A percentile compares a stretch with the other conserved stretches of the same genome.
Evolutionary conservation across 2,888 invertebrate species (phyloP).

Genomic region (Proisotoma minuta): DNA sequence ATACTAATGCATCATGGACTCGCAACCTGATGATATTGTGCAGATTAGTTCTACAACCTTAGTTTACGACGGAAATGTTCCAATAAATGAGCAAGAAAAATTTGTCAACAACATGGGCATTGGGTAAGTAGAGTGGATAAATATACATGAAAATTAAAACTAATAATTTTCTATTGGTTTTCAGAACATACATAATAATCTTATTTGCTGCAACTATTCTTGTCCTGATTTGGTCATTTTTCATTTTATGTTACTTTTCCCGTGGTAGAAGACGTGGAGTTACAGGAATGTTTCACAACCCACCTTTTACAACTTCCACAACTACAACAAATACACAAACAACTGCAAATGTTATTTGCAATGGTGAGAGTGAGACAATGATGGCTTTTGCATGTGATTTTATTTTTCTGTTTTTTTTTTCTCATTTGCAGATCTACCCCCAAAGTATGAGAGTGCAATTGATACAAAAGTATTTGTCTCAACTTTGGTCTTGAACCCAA

Average conservation of each 20-base stretch:
- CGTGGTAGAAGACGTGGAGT: background rate
- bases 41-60: too few species aligned
- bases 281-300: background rate
- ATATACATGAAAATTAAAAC: too few species aligned
- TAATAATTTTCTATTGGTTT: too few species aligned
- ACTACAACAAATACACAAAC: too few species aligned
- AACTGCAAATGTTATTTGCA: background rate
- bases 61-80: too few species aligned
- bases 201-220: background rate
- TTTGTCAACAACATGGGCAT: too few species aligned
- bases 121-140: too few species aligned
- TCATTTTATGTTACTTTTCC: slow-evolving; percentile 7
- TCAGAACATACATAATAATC: background rate
- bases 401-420: background rate
- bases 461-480: background rate
- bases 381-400: background rate
- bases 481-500: background rate
- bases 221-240: slow-evolving; percentile 5
- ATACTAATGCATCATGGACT: too few species aligned
- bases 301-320: background rate
- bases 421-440: slow-evolving; percentile 2
- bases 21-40: too few species aligned
- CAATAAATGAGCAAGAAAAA: too few species aligned
- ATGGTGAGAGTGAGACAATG: background rate
- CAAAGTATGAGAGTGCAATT: slow-evolving; percentile 6